A percentile compares a stretch with the other conserved stretches of the same genome.
phyloP scores from a whole-genome alignment of 2,888 invertebrate species.

The Nemoura dubitans region DNA sequence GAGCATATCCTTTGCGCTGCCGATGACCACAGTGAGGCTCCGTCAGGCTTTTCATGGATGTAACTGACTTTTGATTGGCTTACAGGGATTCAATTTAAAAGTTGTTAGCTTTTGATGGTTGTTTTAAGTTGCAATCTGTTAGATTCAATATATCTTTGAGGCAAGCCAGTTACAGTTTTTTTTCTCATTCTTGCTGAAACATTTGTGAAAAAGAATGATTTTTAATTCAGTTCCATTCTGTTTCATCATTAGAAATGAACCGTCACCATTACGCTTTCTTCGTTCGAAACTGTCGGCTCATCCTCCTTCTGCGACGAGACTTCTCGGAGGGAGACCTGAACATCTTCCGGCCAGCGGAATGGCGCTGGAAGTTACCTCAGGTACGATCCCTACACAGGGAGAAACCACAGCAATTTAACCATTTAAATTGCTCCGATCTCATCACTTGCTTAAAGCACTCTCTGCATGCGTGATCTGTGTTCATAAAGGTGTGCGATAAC shows the following conservation, averaged over 20 bases:
- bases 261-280: conserved; percentile 98
- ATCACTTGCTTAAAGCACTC: too few relatives aligned
- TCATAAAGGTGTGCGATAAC: conserved; percentile 85
- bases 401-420: background rate
- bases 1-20: conserved; percentile 97
- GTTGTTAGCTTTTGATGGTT: too few relatives aligned
- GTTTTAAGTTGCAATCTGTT: too few relatives aligned
- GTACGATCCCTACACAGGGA: conserved; percentile 61
- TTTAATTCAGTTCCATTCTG: too few relatives aligned
- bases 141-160: too few relatives aligned
- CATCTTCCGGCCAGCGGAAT: conserved; percentile 97
- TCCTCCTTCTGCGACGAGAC: conserved; percentile 88
- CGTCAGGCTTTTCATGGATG: background rate
- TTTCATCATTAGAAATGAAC: conserved; percentile 94
- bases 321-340: conserved; percentile 88
- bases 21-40: conserved; percentile 90
- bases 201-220: too few relatives aligned
- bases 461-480: background rate
- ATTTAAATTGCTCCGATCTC: too few relatives aligned
- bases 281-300: conserved; percentile 95
- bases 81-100: too few relatives aligned
- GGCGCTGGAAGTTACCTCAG: conserved; percentile 97
- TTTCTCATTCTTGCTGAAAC: too few relatives aligned
- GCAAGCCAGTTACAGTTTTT: too few relatives aligned
- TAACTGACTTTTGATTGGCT: background rate